Base-by-base conservation (phyloP, 2,797 vertebrate genomes). In the Dermochelys coriacea region DNA sequence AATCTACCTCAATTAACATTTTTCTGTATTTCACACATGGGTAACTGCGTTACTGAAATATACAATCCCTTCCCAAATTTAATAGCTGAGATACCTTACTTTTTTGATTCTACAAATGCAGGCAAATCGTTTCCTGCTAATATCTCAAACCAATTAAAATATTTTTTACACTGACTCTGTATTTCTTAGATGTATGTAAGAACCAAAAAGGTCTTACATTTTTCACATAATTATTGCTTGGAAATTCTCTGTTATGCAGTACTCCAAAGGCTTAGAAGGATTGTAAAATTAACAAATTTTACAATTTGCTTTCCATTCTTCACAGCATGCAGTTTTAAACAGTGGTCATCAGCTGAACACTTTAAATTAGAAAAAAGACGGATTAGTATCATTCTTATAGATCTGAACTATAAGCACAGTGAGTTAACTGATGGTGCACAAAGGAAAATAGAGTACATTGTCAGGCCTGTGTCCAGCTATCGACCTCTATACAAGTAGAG, bases 71-170 rank as follows among this genome's bases (percentile, higher is more conserved):
- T 82, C 84, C 88, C 54, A 95, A 93, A 93, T 93, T 96, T 95
- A 96, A 97, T 88, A 96, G 90, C 85, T 79, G 41, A 90, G 91
- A 90, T 57, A 86, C 92, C 91, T 95, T 94, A 84, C 57, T 91
- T 78, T 91, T 91, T 95, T 91, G 2, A 95, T 93, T 96, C 68
- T 88, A 94, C 55, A 97, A 97, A 97, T 96, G 95, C 97, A 97
- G 93, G 90, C 93, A 97, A 97, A 97, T 93, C 0, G 91, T 95
- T 96, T 95, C 84, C 86, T 95, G 80, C 88, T 92, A 93, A 85
- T 95, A 93, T 95, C 92, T 91, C 85, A 95, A 97, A 94, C 89
- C 93, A 97, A 96, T 97, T 97, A 97, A 97, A 97, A 95, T 92
- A 90, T 80, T 94, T 93, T 95, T 94, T 83, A 61, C 54, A 77